A percentile compares a stretch with the other conserved stretches of the same genome.
These are phyloP conservation scores for Bubalus kerabau DNA, from an alignment of 2,113 vertebrate genomes.

Conservation along the genomic window DNA sequence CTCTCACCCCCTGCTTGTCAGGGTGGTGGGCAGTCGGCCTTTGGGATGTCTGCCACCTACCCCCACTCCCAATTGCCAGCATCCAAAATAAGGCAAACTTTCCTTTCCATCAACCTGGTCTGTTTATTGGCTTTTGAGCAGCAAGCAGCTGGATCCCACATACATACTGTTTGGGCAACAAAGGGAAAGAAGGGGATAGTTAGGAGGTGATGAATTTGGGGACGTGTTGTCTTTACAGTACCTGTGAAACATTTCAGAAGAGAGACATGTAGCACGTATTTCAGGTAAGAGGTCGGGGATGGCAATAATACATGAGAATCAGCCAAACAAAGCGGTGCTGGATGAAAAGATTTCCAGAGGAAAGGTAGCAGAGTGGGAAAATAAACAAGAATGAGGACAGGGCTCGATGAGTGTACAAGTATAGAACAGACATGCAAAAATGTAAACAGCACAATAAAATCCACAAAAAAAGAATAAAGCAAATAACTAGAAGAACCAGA, in stretches of 20 bases:
- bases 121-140: not conserved
- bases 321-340: not conserved
- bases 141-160: not conserved
- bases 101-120: not conserved
- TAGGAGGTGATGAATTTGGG: not conserved
- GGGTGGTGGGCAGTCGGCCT: not conserved
- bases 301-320: not conserved
- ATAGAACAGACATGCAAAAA: not conserved
- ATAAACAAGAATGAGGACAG: not conserved
- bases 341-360: not conserved
- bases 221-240: not conserved
- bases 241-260: not conserved
- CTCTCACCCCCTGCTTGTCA: not conserved
- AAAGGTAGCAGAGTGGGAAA: not conserved
- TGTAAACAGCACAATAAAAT: not conserved
- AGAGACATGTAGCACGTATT: not conserved
- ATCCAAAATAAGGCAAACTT: not conserved
- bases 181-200: not conserved
- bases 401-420: slow-evolving; percentile 12
- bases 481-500: not conserved
- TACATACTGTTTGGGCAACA: not conserved
- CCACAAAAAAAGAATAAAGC: not conserved
- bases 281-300: not conserved
- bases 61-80: not conserved
- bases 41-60: not conserved